Evolutionary conservation across 2,888 invertebrate species (phyloP).

Genomic region (Noctuana brunneofusca): DNA sequence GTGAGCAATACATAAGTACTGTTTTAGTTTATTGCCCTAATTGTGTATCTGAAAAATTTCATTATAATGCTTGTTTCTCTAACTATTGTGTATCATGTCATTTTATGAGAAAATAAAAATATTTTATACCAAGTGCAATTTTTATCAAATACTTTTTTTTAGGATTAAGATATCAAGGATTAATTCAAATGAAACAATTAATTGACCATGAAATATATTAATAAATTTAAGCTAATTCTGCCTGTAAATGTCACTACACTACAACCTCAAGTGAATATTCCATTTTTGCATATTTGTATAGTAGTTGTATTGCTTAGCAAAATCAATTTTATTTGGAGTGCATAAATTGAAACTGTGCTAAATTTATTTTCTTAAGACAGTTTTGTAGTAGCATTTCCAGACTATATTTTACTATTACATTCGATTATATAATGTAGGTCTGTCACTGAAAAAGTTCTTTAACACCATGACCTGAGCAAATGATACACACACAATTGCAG

Average conservation of each 20-base stretch:
- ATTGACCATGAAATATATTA: conserved; percentile 61
- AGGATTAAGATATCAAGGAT: not conserved
- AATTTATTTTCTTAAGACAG: conserved; percentile 8
- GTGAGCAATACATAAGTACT: too few species aligned
- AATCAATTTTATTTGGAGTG: not conserved
- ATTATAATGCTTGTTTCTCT: not conserved
- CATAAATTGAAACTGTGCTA: not conserved
- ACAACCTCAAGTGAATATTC: conserved; percentile 14
- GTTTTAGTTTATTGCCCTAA: too few species aligned
- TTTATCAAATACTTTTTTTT: not conserved
- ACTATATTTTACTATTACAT: conserved; percentile 60
- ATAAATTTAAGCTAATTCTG: conserved; percentile 54
- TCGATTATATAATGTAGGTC: conserved; percentile 74
- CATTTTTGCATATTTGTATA: not conserved
- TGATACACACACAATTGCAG: conserved; percentile 92
- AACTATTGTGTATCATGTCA: not conserved
- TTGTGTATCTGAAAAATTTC: not conserved
- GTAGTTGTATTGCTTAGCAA: not conserved
- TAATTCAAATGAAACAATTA: conserved; percentile 42
- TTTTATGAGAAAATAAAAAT: not conserved
- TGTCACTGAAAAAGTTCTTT: conserved; percentile 92
- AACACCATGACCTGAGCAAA: conserved; percentile 95
- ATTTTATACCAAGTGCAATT: not conserved
- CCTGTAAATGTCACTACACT: conserved; percentile 13
- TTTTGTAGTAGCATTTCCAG: conserved; percentile 16